A percentile compares a stretch with the other conserved stretches of the same genome.
Conservation (phyloP, 2,797 vertebrate genomes). For the Cyclopterus lumpus region DNA sequence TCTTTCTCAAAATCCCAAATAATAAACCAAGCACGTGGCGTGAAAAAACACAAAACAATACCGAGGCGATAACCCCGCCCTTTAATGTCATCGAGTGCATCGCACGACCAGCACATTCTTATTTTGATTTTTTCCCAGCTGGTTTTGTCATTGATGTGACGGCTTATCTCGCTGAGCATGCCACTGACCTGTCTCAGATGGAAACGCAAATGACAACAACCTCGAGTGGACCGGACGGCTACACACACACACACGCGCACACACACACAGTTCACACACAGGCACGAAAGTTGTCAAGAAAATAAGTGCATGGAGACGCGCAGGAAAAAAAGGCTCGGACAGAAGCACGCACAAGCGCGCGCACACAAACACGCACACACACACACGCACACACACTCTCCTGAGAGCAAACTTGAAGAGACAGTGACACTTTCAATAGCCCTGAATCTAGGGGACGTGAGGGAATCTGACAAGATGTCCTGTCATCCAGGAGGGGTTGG, state of each 20-base stretch:
- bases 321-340: not conserved
- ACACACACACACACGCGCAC: slow-evolving; percentile 13
- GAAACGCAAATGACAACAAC: slow-evolving; percentile 65
- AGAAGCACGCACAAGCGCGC: not conserved
- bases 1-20: slow-evolving; percentile 36
- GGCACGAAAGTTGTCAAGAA: slow-evolving; percentile 8
- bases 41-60: slow-evolving; percentile 13
- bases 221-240: slow-evolving; percentile 54
- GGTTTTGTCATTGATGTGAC: slow-evolving; percentile 71
- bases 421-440: slow-evolving; percentile 70
- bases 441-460: slow-evolving; percentile 26
- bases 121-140: slow-evolving; percentile 18
- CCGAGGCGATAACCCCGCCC: slow-evolving; percentile 42
- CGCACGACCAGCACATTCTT: not conserved
- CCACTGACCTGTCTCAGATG: slow-evolving; percentile 62
- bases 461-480: slow-evolving; percentile 52
- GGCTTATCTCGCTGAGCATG: slow-evolving; percentile 59
- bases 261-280: slow-evolving; percentile 24
- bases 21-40: slow-evolving; percentile 27
- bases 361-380: not conserved
- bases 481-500: slow-evolving; percentile 32
- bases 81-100: slow-evolving; percentile 36
- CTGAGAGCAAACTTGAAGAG: slow-evolving; percentile 54
- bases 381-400: slow-evolving; percentile 10
- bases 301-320: slow-evolving; percentile 27